Conservation (phyloP, 2,113 vertebrate genomes). For the Salvelinus alpinus region DNA sequence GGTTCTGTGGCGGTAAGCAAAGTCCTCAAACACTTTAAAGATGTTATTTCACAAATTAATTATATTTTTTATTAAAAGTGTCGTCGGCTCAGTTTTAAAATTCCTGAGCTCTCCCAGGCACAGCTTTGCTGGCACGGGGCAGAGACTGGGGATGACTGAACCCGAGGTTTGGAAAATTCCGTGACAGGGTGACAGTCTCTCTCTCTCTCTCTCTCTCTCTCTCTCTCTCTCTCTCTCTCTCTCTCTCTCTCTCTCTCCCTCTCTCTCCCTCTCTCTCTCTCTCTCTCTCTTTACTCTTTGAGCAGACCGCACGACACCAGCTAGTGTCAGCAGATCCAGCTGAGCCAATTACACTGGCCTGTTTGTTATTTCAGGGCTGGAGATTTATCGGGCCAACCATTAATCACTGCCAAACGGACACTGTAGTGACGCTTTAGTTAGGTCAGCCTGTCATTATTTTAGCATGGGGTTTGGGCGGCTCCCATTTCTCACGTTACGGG, state of each 20-base stretch:
- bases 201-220: no score
- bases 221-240: no score
- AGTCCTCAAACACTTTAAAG: neutral
- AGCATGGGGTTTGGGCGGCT: neutral
- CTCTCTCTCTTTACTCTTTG: neutral
- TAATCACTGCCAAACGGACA: constrained; percentile 33
- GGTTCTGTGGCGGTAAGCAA: neutral
- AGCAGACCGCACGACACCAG: neutral
- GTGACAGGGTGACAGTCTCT: constrained; percentile 7
- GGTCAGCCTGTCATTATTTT: constrained; percentile 19
- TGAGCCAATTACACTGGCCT: constrained; percentile 17
- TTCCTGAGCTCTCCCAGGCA: constrained; percentile 3
- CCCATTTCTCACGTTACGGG: constrained; percentile 21
- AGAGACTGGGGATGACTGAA: neutral
- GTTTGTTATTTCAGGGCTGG: constrained; percentile 18
- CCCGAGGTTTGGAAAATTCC: neutral
- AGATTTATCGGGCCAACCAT: constrained; percentile 7
- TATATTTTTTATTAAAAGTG: constrained; percentile 28
- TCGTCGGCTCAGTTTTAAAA: constrained; percentile 12
- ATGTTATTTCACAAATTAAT: constrained; percentile 18
- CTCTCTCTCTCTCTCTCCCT: no score
- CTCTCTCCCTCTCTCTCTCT: no score
- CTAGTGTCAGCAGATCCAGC: constrained; percentile 5
- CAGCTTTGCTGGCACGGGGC: neutral
- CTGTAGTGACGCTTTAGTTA: constrained; percentile 11